Base-by-base conservation (phyloP, 1,140 invertebrate species). In the Conus betulinus region DNA sequence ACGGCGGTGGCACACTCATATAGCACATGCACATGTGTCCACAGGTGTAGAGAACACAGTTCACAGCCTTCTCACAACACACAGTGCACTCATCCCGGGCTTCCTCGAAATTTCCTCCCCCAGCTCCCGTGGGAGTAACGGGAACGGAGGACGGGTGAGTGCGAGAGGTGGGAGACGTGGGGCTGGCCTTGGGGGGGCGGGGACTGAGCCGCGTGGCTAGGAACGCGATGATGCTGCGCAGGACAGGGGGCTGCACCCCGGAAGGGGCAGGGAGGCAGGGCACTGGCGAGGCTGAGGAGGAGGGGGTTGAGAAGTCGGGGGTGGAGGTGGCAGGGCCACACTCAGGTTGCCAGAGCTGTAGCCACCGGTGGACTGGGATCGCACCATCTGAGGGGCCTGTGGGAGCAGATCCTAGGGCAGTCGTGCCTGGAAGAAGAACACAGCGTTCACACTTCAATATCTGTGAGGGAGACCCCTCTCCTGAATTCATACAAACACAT, bases 21-120 rank as follows among this genome's bases (percentile, higher is more conserved):
- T 98, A 99, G 94, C 99, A 99, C 98, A 99, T 99, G 93, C 99
- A 99, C 98, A 99, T 99, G 96, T 99, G 98, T 71, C 99, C 98
- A 95, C 99, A 99, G 96, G 97, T 98, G 94, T 99, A 99, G 27
- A 99, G 96, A 39, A 99, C 98, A 91, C 97, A 97, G 95, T 99
- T 98, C 82, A 99, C 98, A 85, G 97, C 96, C 91, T 98, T 97
- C 94, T 99, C 98, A 93, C 98, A 99, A 95, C 99, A 99, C 82
- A 99, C 98, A 0, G 97, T 98, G 95, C 98, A 99, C 93, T 99
- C 98, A 25, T 91, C 88, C 74, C 90, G 89, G 55, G 84, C 78
- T 55, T 92, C 91, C 85, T 90, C 90, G 79, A 93, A 90, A 17
- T 13, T 25, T 6, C 57, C 39, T n/a, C n/a, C 25, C 55, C 57